Evolutionary conservation across 2,888 invertebrate species (phyloP), one percentile per base, ranked within the genome.

Genomic region (Myathropa florea): DNA sequence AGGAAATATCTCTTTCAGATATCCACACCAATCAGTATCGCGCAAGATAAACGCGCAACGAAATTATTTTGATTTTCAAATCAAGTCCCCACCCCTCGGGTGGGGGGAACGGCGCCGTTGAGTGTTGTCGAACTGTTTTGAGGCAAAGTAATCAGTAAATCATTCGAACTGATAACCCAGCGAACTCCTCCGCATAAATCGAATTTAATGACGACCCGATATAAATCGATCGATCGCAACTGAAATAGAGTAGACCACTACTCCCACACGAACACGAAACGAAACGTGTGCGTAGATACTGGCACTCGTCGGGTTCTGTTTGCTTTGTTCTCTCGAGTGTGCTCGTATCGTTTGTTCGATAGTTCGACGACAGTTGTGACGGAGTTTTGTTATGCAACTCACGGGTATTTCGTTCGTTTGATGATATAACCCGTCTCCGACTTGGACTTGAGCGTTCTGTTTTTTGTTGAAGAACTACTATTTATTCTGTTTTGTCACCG

Each of bases 311-410:
- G 0, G 6, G 46, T 46, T 46, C 18, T 46, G 46, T 46, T 46
- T 46, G 46, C 46, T n/a, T 46, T 46, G 46, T 46, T 46, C 46
- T 46, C 46, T 46, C 46, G 46, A 46, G 46, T 7, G 7, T 7
- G 18, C 18, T 4, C 6, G 18, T 33, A 33, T 33, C 30, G 10
- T 33, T 33, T 33, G 10, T 33, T 18, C 46, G 46, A 46, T 46
- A 46, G 46, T 46, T 18, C 46, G 46, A 18, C 46, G 46, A 46
- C 24, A 24, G 24, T 57, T 26, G 57, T 57, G 24, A 57, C 57
- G 57, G 57, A 68, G 36, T 7, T 61, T 72, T 67, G 53, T 84
- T 84, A 84, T 84, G 80, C 75, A 84, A 84, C 55, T 30, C 80
- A 84, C 71, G 46, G 18, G 60, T 46, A 70, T 55, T 21, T 75